Evolutionary conservation across 2,888 invertebrate genomes (phyloP), one percentile per base, ranked within the genome.

Genomic region (Calephelis perditalis): DNA sequence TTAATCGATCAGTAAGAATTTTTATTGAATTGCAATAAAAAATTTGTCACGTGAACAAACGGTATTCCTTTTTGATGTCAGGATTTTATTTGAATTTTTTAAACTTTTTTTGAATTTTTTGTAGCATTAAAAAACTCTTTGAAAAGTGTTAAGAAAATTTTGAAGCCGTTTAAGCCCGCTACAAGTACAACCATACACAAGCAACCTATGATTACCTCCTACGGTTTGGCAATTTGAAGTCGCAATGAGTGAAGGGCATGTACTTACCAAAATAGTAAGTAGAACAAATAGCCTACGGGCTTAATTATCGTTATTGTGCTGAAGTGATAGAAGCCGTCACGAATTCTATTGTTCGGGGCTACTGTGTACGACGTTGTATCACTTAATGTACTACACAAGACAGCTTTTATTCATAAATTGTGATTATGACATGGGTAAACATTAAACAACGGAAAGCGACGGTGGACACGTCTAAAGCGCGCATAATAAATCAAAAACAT

Each of bases 181-280:
- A 8, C 5, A 68, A 73, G 56, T 71, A 35, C 10, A 54, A 58
- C 71, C 71, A 61, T 49, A 61, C 70, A 65, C 59, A 67, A 67
- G 47, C 70, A 73, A 72, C 72, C 80, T 79, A 81, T 82, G 79
- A 84, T 84, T 85, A 84, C 77, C 78, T 74, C 75, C 78, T 73
- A 40, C 6, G 78, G 81, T 88, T 86, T 86, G 77, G 86, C 85
- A 86, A 87, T 81, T 79, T 76, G 68, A 78, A 81, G 80, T 78
- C 86, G 84, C 86, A 86, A 86, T 85, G 84, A 84, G 88, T 86
- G 89, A 89, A 87, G 89, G 88, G 89, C 84, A 40, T 76, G 71
- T 76, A 78, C 56, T 40, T 75, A 78, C 73, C 76, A 73, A 68
- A 81, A 78, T 79, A 71, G 76, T 80, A 82, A 81, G 79, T 82